These are phyloP conservation scores for Liposcelis brunnea DNA, from an alignment of 2,888 invertebrate species.

Conservation along the genomic window DNA sequence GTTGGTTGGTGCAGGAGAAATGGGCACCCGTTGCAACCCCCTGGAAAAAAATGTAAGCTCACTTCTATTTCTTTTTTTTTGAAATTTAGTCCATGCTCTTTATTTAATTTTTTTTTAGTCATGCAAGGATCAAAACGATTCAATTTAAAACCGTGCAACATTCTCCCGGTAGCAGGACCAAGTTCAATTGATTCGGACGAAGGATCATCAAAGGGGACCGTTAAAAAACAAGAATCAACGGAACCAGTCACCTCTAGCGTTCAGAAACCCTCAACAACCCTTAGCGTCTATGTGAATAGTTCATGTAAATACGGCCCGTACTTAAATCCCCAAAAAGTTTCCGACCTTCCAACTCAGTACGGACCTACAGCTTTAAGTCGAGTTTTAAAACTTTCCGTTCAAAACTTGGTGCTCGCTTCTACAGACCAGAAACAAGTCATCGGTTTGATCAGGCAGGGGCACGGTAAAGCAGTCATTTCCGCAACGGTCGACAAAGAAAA, in stretches of 20 bases:
- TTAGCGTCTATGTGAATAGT: constrained; percentile 35
- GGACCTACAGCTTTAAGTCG: constrained; percentile 33
- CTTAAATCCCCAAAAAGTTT: constrained; percentile 33
- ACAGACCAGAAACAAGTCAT: constrained; percentile 34
- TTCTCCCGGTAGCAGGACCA: too few species aligned
- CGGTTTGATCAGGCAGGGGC: constrained; percentile 27
- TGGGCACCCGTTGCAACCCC: constrained; percentile 85
- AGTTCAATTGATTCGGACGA: too few species aligned
- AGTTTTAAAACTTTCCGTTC: constrained; percentile 35
- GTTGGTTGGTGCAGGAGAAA: constrained; percentile 91
- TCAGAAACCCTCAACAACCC: constrained; percentile 18
- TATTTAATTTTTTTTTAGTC: too few species aligned
- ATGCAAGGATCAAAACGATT: too few species aligned
- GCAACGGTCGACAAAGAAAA: constrained; percentile 26
- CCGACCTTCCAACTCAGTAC: constrained; percentile 33
- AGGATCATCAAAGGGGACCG: too few species aligned
- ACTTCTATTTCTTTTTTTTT: too few species aligned
- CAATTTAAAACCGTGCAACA: too few species aligned
- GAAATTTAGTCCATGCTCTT: too few species aligned
- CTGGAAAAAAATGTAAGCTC: constrained; percentile 67
- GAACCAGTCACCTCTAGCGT: constrained; percentile 20
- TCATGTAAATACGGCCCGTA: constrained; percentile 37
- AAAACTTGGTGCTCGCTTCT: constrained; percentile 37
- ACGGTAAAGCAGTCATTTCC: constrained; percentile 26
- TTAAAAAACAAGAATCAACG: too few species aligned